Conservation (phyloP, 2,113 vertebrate species). For the Micromys minutus region DNA sequence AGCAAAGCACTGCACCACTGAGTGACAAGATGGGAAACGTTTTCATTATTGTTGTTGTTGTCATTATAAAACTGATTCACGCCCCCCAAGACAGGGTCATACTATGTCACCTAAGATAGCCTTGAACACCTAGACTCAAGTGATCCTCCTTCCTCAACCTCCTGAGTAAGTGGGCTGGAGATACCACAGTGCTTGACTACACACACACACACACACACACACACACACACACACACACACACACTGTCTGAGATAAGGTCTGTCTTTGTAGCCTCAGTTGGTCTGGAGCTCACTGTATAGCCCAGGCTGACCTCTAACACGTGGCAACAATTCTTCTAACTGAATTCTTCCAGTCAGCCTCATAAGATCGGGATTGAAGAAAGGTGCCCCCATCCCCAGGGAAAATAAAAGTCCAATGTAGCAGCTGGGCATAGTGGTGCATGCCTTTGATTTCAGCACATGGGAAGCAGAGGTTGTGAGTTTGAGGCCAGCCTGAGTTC, state of each 20-base stretch:
- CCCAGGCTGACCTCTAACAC: neutral
- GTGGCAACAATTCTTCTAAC: neutral
- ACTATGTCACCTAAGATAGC: neutral
- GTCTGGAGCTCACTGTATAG: neutral
- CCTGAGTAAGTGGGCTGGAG: neutral
- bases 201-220: no score
- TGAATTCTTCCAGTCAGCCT: neutral
- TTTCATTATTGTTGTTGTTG: neutral
- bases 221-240: no score
- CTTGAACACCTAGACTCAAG: no score
- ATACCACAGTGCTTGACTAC: no score
- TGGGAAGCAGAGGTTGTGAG: neutral
- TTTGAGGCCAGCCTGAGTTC: neutral
- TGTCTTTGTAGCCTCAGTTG: neutral
- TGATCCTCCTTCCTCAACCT: neutral
- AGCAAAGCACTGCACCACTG: neutral
- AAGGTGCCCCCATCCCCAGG: neutral
- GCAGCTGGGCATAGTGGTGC: fast-evolving
- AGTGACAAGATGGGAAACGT: neutral
- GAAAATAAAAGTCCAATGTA: neutral
- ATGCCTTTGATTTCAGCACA: neutral
- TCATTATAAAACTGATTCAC: neutral
- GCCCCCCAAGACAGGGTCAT: neutral
- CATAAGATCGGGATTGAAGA: neutral
- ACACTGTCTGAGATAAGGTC: neutral